Conservation (phyloP, 2,113 vertebrate genomes). For the Lichenostomus cassidix region DNA sequence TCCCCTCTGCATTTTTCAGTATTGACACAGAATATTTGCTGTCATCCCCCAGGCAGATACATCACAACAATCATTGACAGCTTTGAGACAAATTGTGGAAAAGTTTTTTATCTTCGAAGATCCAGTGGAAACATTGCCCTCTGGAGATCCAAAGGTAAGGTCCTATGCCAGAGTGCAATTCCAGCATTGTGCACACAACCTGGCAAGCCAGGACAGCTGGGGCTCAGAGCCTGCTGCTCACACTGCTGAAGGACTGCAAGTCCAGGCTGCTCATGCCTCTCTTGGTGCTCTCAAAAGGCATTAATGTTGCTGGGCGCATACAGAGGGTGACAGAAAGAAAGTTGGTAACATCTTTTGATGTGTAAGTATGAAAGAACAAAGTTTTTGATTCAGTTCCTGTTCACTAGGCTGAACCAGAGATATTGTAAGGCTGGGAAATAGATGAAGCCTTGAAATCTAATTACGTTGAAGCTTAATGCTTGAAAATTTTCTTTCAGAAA, state of each 20-base stretch:
- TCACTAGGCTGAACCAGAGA: neutral
- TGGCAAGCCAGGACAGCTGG: neutral
- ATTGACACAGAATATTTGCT: neutral
- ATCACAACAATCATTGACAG: neutral
- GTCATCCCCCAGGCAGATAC: neutral
- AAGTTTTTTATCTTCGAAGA: neutral
- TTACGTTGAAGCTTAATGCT: neutral
- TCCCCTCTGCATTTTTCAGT: neutral
- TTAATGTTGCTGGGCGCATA: neutral
- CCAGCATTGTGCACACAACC: neutral
- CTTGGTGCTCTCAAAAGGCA: neutral
- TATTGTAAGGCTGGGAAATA: neutral
- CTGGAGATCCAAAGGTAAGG: neutral
- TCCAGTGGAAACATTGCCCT: rapidly evolving
- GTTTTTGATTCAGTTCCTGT: neutral
- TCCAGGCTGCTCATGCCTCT: neutral
- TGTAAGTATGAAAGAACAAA: neutral
- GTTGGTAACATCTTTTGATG: neutral
- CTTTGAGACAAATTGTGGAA: neutral
- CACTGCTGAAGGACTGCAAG: neutral
- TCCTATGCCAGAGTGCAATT: neutral
- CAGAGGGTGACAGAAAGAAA: neutral
- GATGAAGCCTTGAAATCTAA: neutral
- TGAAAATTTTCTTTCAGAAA: neutral
- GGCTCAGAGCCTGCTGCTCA: neutral